A percentile compares a stretch with the other conserved stretches of the same genome.
Evolutionary conservation across 2,797 vertebrate genomes (phyloP).

Genomic region (Okamejei kenojei): DNA sequence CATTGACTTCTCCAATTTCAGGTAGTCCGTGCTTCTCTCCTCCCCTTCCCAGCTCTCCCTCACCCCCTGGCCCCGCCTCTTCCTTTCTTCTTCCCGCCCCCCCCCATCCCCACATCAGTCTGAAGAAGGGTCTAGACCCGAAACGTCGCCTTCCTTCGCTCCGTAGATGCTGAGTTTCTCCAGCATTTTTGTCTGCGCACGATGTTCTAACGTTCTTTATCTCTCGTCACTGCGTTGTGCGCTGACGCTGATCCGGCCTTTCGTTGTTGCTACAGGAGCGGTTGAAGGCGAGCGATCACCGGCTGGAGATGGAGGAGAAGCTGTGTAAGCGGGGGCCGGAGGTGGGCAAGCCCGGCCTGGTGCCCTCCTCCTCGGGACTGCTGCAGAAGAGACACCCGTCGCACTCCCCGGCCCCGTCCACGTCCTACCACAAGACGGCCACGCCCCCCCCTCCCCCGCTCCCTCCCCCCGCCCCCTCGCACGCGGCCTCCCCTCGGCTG

Average conservation of each 20-base stretch:
- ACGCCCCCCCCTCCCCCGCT: slow-evolving; percentile 65
- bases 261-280: slow-evolving; percentile 68
- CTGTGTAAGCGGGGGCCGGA: slow-evolving; percentile 68
- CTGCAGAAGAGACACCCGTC: slow-evolving; percentile 69
- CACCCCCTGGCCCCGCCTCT: too few relatives aligned
- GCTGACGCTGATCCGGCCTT: not conserved
- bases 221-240: not conserved
- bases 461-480: slow-evolving; percentile 64
- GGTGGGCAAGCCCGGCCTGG: slow-evolving; percentile 62
- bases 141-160: too few relatives aligned
- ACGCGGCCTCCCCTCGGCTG: slow-evolving; percentile 53
- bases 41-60: too few relatives aligned
- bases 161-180: too few relatives aligned
- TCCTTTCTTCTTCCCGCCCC: too few relatives aligned
- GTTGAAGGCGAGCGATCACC: slow-evolving; percentile 78
- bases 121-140: too few relatives aligned
- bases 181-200: too few relatives aligned
- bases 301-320: slow-evolving; percentile 78
- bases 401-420: slow-evolving; percentile 63
- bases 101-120: too few relatives aligned
- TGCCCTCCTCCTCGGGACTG: slow-evolving; percentile 57
- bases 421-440: slow-evolving; percentile 67
- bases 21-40: too few relatives aligned
- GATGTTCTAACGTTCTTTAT: too few relatives aligned
- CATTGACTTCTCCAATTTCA: too few relatives aligned